Evolutionary conservation across 2,888 invertebrate genomes (phyloP), one percentile per base, ranked within the genome.

Genomic region (Acheta domesticus): DNA sequence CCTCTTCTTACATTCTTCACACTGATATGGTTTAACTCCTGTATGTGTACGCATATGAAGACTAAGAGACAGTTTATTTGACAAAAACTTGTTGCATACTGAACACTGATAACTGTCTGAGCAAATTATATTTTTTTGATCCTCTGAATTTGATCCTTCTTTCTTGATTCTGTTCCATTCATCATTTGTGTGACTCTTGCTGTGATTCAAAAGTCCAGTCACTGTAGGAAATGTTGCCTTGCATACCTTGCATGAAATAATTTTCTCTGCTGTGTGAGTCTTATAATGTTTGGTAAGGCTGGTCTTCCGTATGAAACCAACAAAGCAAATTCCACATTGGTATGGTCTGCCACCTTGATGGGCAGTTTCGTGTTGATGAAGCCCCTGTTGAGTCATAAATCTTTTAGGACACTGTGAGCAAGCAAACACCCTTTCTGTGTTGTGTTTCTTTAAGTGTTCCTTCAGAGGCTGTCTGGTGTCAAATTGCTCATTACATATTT

Each of bases 271-370:
- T 11, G 75, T 23, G 20, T 79, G 79, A 8, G 49, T 74, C 48
- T 79, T 79, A 23, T 75, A 75, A 21, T 79, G 79, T 20, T 79
- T 79, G 48, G 75, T 79, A 16, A 79, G 48, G 12, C 49, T 49
- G 0, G 49, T 50, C 23, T 77, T 77, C 50, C 77, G 19, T 12
- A 77, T 77, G 23, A 77, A 77, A 50, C 77, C 50, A 16, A 77
- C 50, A 19, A 23, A 77, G 12, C 77, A 77, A 12, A 77, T 77
- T 12, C 49, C 21, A n/a, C 77, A 77, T 77, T 77, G 77, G n/a
- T 77, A 50, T 11, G 77, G 77, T 49, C 77, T 19, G 19, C 21
- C 50, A 21, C 50, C 50, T 14, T 48, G 21, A 49, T 77, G 77
- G n/a, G 50, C 49, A 2, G 77, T 49, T 49, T 77, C 77, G 14